Conservation (phyloP, 1,140 invertebrate species). For the Orussus abietinus region DNA sequence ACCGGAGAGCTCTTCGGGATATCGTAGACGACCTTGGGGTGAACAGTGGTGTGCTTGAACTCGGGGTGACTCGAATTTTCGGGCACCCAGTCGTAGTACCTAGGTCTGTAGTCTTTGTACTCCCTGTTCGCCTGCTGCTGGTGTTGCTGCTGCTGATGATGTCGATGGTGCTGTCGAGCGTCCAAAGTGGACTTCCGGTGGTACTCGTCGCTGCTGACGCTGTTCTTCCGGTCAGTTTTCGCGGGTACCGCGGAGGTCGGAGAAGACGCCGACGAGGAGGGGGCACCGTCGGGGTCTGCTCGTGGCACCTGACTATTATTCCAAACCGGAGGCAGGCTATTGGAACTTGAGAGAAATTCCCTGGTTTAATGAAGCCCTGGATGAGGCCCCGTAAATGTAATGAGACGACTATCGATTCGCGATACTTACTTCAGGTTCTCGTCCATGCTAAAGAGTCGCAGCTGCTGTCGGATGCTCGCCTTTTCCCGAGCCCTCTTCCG, state of each 20-base stretch:
- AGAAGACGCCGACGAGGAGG: slow-evolving; percentile 51
- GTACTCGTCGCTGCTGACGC: slow-evolving; percentile 29
- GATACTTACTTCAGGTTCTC: slow-evolving; percentile 45
- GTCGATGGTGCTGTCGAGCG: slow-evolving; percentile 43
- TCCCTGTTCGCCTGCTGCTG: slow-evolving; percentile 33
- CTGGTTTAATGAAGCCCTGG: no score
- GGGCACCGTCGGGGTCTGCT: slow-evolving; percentile 65
- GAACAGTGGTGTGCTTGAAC: slow-evolving; percentile 45
- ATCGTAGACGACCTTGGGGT: slow-evolving; percentile 55
- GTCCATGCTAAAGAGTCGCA: slow-evolving; percentile 63
- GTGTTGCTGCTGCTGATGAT: slow-evolving; percentile 35
- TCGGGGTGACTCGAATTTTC: slow-evolving; percentile 34
- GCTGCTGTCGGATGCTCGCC: slow-evolving; percentile 68
- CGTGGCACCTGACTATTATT: slow-evolving; percentile 40
- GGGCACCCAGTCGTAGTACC: slow-evolving; percentile 40
- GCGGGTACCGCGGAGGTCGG: slow-evolving; percentile 30
- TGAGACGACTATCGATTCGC: no score
- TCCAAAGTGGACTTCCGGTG: slow-evolving; percentile 43
- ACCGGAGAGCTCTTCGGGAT: slow-evolving; percentile 53
- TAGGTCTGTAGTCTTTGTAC: slow-evolving; percentile 53
- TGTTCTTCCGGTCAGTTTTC: slow-evolving; percentile 23
- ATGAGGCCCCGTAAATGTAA: no score
- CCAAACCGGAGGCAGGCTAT: slow-evolving; percentile 35
- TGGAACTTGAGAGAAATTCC: slow-evolving; percentile 19
- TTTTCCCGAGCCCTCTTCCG: slow-evolving; percentile 70